Percentiles rank a stretch among this genome's conserved stretches.
Conservation (phyloP, 2,888 invertebrate species). For the Nemurella pictetii region DNA sequence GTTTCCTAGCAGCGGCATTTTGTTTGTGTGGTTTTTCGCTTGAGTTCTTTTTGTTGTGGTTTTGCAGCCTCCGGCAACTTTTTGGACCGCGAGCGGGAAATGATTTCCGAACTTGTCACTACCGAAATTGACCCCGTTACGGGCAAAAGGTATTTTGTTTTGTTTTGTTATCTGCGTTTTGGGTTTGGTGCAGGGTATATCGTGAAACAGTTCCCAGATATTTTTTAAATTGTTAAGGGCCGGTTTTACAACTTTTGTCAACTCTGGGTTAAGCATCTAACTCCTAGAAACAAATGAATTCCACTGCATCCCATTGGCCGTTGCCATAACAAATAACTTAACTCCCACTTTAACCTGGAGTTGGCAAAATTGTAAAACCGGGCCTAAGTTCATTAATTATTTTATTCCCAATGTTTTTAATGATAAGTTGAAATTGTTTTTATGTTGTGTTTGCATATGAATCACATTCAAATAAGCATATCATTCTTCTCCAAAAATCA, state of each 20-base stretch:
- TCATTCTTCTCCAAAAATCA: no score
- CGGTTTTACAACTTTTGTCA: no score
- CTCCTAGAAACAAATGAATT: no score
- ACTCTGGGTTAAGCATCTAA: no score
- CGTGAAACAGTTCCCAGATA: background rate
- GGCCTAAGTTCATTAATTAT: background rate
- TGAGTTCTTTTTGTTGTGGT: background rate
- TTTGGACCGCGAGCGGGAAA: constrained; percentile 60
- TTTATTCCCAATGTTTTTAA: background rate
- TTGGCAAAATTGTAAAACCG: no score
- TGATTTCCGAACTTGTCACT: constrained; percentile 56
- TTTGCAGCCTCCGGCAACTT: constrained; percentile 61
- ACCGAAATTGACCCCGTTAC: constrained; percentile 58
- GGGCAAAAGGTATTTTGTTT: constrained; percentile 55
- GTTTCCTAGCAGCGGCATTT: background rate
- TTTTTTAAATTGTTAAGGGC: background rate
- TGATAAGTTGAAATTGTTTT: no score
- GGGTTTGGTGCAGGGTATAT: background rate
- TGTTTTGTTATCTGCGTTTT: background rate
- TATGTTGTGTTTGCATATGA: no score
- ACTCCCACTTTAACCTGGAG: no score
- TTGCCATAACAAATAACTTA: no score
- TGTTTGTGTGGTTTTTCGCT: background rate
- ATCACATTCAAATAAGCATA: no score
- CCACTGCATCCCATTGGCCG: no score